phyloP scores from a whole-genome alignment of 2,797 vertebrate species.

The Danio tinwini region DNA sequence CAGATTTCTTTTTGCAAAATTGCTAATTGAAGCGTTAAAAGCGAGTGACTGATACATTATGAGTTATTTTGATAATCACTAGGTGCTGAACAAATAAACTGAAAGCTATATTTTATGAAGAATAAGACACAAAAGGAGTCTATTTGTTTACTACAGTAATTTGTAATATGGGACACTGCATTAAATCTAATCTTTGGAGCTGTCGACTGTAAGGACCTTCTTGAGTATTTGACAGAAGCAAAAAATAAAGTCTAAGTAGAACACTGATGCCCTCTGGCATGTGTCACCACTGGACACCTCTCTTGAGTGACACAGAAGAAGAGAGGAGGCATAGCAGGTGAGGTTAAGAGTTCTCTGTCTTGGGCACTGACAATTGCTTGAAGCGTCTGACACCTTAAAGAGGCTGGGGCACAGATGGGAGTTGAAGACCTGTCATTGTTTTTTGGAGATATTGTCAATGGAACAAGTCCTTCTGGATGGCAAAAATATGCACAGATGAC shows the following conservation, averaged over 20 bases:
- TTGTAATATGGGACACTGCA: not conserved
- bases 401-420: slow-evolving; percentile 31
- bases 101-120: not conserved
- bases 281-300: slow-evolving; percentile 27
- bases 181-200: slow-evolving; percentile 6
- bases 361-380: slow-evolving; percentile 41
- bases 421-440: slow-evolving; percentile 40
- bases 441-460: slow-evolving; percentile 31
- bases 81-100: not conserved
- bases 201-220: slow-evolving; percentile 6
- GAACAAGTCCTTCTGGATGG: not conserved
- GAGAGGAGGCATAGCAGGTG: slow-evolving; percentile 24
- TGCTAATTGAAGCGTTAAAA: not conserved
- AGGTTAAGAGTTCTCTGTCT: slow-evolving; percentile 36
- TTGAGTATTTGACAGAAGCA: slow-evolving; percentile 22
- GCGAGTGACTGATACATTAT: not conserved
- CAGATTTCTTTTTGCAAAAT: slow-evolving; percentile 23
- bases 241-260: slow-evolving; percentile 45
- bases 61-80: not conserved
- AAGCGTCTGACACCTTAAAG: slow-evolving; percentile 44
- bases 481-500: not conserved
- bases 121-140: not conserved
- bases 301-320: slow-evolving; percentile 39
- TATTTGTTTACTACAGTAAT: not conserved
- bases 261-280: slow-evolving; percentile 44